Evolutionary conservation across 2,797 vertebrate genomes (phyloP).

Genomic region (Parambassis ranga): DNA sequence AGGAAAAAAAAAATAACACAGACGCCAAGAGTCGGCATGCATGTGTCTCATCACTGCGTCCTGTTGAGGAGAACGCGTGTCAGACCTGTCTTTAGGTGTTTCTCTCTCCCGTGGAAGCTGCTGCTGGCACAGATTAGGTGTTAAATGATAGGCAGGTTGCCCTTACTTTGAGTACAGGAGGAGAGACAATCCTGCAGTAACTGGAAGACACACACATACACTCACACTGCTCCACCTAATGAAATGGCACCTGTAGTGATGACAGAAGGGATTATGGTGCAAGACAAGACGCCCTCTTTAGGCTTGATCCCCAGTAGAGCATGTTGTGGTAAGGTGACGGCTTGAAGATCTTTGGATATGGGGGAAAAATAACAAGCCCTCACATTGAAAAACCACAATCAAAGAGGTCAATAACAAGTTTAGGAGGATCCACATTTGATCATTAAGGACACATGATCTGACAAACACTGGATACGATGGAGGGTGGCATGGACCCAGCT

Average conservation of each 20-base stretch:
- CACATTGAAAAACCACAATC: too few species aligned
- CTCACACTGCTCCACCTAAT: conserved; percentile 5
- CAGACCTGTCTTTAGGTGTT: conserved; percentile 3
- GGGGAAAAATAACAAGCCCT: conserved; percentile 4
- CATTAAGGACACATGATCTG: too few species aligned
- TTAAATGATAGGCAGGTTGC: conserved; percentile 36
- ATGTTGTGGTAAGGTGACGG: conserved; percentile 2
- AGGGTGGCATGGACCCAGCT: too few species aligned
- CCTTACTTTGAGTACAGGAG: conserved; percentile 16
- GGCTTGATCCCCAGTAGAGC: background rate
- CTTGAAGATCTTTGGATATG: background rate
- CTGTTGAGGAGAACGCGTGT: conserved; percentile 2
- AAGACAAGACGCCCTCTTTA: conserved; percentile 15
- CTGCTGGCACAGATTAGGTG: conserved; percentile 30
- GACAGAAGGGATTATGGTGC: conserved; percentile 44
- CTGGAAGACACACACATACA: conserved; percentile 1
- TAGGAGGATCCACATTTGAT: too few species aligned
- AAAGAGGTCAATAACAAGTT: too few species aligned
- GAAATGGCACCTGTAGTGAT: conserved; percentile 47
- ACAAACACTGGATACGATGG: too few species aligned
- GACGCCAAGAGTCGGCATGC: background rate
- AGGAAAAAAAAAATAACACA: background rate
- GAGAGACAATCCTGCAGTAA: conserved; percentile 13
- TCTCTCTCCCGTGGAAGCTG: conserved; percentile 18
- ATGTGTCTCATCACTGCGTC: background rate